Base-by-base conservation (phyloP, 2,888 invertebrate genomes). In the Abrostola triplasia region DNA sequence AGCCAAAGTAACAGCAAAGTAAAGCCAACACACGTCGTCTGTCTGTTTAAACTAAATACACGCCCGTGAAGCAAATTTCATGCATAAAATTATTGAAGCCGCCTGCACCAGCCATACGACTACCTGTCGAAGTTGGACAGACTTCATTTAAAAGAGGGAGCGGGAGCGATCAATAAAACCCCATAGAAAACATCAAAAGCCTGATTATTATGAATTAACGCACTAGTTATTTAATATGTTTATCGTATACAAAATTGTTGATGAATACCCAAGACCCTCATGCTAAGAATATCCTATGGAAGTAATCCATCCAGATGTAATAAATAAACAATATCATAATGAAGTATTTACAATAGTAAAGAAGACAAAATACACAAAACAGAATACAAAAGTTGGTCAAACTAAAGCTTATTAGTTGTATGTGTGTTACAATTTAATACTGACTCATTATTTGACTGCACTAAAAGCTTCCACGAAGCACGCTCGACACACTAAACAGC, bases 41-140 rank as follows among this genome's bases (percentile, higher is more conserved):
- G 84, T 79, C 84, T 84, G 83, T 84, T 85, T 83, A 84, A 82
- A 85, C 87, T 87, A 90, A 90, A 91, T 90, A 90, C 88, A 88
- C 77, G 82, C 81, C 72, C 80, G 83, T 80, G 82, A 86, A 84
- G 88, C 86, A 85, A 92, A 90, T 89, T 92, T 91, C 92, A 92
- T 92, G 92, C 92, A 92, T 93, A 92, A 91, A 90, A 92, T 93
- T 92, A 92, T 90, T 84, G 85, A 84, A 88, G 86, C 80, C 84
- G 87, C 88, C 85, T 85, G 83, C 83, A 82, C 83, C 83, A 47
- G 24, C 8, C 85, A 87, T 80, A 80, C 79, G 83, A 84, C 86
- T 89, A 90, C 90, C 89, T 92, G 90, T 84, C 84, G 83, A 84
- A 80, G 73, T 76, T 68, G 59, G 40, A 36, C 50, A 53, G 66